Base-by-base conservation (phyloP, 2,113 vertebrate genomes). In the Cyanoramphus novaezelandiae region DNA sequence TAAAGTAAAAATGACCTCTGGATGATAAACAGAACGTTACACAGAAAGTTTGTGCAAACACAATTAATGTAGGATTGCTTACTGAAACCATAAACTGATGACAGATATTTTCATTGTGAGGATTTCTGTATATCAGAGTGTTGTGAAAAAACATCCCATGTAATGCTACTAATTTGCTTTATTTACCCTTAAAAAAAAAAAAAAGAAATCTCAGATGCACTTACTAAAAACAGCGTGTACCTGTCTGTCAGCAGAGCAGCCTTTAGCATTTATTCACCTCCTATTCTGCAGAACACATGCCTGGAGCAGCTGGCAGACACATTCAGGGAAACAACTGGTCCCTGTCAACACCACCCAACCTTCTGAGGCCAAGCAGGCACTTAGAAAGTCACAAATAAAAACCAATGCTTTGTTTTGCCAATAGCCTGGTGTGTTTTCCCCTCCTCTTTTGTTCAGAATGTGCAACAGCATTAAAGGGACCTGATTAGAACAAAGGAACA, bases 201-300 rank as follows among this genome's bases (percentile, higher is more conserved):
- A 94, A 90, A 90, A 97, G 98, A 94, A 37, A 37, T 28, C 85
- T 93, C 93, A 77, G 97, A 98, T 97, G 98, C 95, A 97, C 98
- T 98, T 98, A 93, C 95, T 92, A 97, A 97, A 93, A 98, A 97
- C 98, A 99, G 98, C 97, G 79, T 98, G 97, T 98, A 98, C 98
- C 97, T 98, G 98, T 99, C 99, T 99, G 98, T 99, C 99, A 98
- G 97, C 98, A 94, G 88, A 93, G 91, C 94, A 97, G 96, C 97
- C 97, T 98, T 97, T 95, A 97, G 97, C 97, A 65, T 97, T 98
- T 98, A 96, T 97, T 98, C 98, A 97, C 98, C 98, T 98, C 90
- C 92, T 97, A 88, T 90, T 94, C 95, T 95, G 72, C 44, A 85
- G 97, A 97, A 96, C 98, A 98, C 98, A 98, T 97, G 97, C 96